Evolutionary conservation across 2,888 invertebrate genomes (phyloP).

Genomic region (Taenaris catops): DNA sequence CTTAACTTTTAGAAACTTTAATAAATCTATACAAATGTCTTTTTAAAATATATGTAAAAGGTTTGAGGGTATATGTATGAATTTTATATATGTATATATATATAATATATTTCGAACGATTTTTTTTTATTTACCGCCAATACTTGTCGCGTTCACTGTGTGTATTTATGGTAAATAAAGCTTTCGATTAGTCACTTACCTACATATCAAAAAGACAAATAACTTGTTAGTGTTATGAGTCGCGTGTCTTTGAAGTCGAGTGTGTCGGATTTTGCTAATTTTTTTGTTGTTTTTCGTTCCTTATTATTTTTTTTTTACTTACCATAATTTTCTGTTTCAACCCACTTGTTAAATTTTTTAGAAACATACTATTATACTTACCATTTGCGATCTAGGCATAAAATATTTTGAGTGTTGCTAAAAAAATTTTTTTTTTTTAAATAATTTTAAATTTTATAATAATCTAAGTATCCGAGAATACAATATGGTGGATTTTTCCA

Average conservation of each 20-base stretch:
- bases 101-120: conserved; percentile 13
- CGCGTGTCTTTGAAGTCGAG: conserved; percentile 15
- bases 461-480: neutral
- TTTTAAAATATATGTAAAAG: conserved; percentile 5
- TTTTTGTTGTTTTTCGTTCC: conserved; percentile 32
- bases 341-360: conserved; percentile 18
- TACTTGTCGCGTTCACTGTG: conserved; percentile 26
- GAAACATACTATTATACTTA: conserved; percentile 18
- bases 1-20: conserved; percentile 8
- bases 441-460: neutral
- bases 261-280: conserved; percentile 11
- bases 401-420: conserved; percentile 8
- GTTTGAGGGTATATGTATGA: conserved; percentile 1
- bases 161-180: conserved; percentile 30
- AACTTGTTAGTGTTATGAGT: conserved; percentile 22
- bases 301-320: conserved; percentile 11
- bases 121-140: neutral
- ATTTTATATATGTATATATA: no score
- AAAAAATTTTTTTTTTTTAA: neutral
- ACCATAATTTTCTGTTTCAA: conserved; percentile 9
- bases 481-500: no score
- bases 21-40: conserved; percentile 8
- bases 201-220: conserved; percentile 75
- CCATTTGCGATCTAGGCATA: conserved; percentile 20
- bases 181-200: conserved; percentile 39